phyloP scores from a whole-genome alignment of 2,888 invertebrate genomes.

The Allacma fusca region DNA sequence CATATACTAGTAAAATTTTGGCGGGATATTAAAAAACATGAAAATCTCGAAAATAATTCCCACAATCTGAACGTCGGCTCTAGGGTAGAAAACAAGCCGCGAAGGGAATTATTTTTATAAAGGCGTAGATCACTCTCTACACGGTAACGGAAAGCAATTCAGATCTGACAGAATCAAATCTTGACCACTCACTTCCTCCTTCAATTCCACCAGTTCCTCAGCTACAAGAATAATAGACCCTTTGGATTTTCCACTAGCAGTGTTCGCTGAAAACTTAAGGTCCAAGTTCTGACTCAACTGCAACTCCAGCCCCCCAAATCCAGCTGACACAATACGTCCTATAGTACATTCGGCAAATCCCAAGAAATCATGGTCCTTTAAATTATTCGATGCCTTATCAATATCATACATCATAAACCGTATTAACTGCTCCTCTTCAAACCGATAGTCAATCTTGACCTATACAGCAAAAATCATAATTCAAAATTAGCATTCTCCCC shows the following conservation, averaged over 20 bases:
- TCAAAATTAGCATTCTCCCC: too few relatives aligned
- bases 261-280: constrained; percentile 50
- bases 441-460: constrained; percentile 66
- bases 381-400: constrained; percentile 63
- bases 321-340: constrained; percentile 57
- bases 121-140: too few relatives aligned
- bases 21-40: too few relatives aligned
- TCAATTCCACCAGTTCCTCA: constrained; percentile 58
- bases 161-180: constrained; percentile 53
- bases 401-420: constrained; percentile 67
- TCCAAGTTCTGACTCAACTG: constrained; percentile 46
- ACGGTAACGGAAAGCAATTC: too few relatives aligned
- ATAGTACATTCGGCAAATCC: constrained; percentile 65
- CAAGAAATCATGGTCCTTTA: constrained; percentile 66
- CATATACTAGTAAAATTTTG: too few relatives aligned
- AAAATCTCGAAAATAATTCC: too few relatives aligned
- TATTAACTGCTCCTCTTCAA: constrained; percentile 65
- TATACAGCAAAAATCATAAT: constrained; percentile 53
- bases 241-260: constrained; percentile 49
- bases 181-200: constrained; percentile 63
- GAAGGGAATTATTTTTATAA: too few relatives aligned
- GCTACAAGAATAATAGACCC: constrained; percentile 57
- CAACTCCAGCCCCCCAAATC: constrained; percentile 51
- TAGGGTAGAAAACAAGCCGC: too few relatives aligned
- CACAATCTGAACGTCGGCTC: too few relatives aligned